phyloP scores from a whole-genome alignment of 2,888 invertebrate genomes.

The Lithosia quadra region DNA sequence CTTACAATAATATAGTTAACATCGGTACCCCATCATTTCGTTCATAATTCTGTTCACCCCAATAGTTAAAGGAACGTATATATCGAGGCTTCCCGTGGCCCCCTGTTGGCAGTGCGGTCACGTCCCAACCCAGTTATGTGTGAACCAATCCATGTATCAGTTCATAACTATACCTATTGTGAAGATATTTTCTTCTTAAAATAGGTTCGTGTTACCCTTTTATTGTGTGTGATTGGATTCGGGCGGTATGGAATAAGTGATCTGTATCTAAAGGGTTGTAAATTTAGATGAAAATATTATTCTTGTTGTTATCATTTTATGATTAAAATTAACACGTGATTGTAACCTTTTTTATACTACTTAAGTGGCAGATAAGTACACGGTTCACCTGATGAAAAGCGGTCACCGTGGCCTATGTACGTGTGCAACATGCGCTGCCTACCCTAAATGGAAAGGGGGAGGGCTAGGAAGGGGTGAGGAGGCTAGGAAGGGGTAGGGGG shows the following conservation, averaged over 20 bases:
- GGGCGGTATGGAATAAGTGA: not conserved
- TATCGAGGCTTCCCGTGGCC: conserved; percentile 25
- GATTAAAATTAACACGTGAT: too few species aligned
- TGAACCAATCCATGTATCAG: conserved; percentile 32
- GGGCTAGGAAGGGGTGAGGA: too few species aligned
- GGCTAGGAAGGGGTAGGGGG: too few species aligned
- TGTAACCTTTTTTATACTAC: too few species aligned
- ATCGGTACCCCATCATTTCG: conserved; percentile 12
- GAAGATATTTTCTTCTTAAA: conserved; percentile 19
- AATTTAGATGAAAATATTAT: not conserved
- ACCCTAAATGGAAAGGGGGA: too few species aligned
- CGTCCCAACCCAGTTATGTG: conserved; percentile 38
- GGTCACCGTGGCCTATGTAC: too few species aligned
- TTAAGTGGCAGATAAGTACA: too few species aligned
- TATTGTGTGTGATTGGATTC: conserved; percentile 1
- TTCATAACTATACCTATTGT: conserved; percentile 29
- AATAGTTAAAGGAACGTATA: conserved; percentile 38
- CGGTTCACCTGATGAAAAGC: too few species aligned
- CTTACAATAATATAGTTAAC: not conserved
- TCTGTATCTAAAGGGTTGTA: not conserved
- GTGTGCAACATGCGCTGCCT: too few species aligned
- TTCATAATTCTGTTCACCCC: conserved; percentile 23
- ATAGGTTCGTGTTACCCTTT: conserved; percentile 18
- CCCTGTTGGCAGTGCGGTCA: conserved; percentile 31
- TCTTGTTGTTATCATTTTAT: not conserved